A percentile compares a stretch with the other conserved stretches of the same genome.
Evolutionary conservation across 2,113 vertebrate species (phyloP).

Genomic region (Ptilorrhoa leucosticta): DNA sequence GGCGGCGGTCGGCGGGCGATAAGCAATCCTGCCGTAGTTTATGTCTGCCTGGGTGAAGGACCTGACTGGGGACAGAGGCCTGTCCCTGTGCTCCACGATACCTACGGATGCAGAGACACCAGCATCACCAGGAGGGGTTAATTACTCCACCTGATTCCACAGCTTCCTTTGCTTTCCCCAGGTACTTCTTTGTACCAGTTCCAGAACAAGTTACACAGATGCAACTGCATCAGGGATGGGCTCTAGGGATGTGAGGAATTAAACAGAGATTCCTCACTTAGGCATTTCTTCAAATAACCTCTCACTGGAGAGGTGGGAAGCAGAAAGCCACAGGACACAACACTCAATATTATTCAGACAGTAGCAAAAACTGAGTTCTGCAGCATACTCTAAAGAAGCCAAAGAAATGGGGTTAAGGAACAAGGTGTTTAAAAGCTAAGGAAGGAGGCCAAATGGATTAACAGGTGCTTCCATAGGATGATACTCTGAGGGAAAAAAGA

Average conservation of each 20-base stretch:
- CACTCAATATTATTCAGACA: not conserved
- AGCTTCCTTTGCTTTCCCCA: not conserved
- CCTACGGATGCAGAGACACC: slow-evolving; percentile 63
- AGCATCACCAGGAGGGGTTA: not conserved
- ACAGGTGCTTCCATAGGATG: not conserved
- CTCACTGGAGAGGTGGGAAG: not conserved
- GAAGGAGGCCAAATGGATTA: not conserved
- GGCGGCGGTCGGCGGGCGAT: slow-evolving; percentile 82
- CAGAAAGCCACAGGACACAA: not conserved
- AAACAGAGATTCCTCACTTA: not conserved
- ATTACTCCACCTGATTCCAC: not conserved
- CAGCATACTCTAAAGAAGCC: not conserved
- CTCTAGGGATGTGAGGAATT: not conserved
- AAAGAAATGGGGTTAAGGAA: not conserved
- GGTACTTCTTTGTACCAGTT: not conserved
- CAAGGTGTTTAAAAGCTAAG: not conserved
- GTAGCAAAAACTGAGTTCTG: not conserved
- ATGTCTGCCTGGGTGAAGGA: slow-evolving; percentile 90
- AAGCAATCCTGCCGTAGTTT: slow-evolving; percentile 81
- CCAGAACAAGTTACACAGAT: not conserved
- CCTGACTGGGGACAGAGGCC: slow-evolving; percentile 68
- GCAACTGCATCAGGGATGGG: not conserved
- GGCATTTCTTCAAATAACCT: not conserved
- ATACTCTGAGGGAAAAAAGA: not conserved
- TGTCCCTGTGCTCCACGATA: slow-evolving; percentile 81